A percentile compares a stretch with the other conserved stretches of the same genome.
Evolutionary conservation across 2,888 invertebrate species (phyloP).

Genomic region (Omphaloscelis lunosa): DNA sequence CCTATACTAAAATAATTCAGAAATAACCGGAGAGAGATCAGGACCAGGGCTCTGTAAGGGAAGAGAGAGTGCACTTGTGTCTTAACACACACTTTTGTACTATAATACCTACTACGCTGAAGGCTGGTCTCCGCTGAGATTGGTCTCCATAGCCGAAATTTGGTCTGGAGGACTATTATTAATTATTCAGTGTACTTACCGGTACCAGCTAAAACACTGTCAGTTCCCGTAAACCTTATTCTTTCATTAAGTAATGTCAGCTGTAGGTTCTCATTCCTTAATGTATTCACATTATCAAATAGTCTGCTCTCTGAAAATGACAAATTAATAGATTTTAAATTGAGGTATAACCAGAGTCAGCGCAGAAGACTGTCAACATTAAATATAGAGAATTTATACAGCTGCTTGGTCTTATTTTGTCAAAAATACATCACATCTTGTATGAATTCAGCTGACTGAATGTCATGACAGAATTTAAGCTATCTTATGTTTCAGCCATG

Average conservation of each 20-base stretch:
- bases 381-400: not conserved
- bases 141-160: too few relatives aligned
- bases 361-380: not conserved
- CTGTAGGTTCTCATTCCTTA: constrained; percentile 96
- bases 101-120: too few relatives aligned
- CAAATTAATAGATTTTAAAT: constrained; percentile 37
- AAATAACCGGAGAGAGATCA: too few relatives aligned
- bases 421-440: too few relatives aligned
- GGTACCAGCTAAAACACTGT: constrained; percentile 79
- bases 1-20: not conserved
- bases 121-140: too few relatives aligned
- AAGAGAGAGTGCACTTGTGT: too few relatives aligned
- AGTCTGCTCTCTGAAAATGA: constrained; percentile 94
- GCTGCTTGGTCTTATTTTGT: not conserved
- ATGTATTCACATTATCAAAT: constrained; percentile 95
- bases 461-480: too few relatives aligned
- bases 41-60: too few relatives aligned
- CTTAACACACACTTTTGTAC: too few relatives aligned
- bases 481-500: not conserved
- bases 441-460: not conserved
- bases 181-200: constrained; percentile 69
- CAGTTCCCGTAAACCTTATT: constrained; percentile 91
- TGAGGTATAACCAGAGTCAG: not conserved
- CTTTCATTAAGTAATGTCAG: constrained; percentile 96
- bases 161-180: too few relatives aligned